A percentile compares a stretch with the other conserved stretches of the same genome.
Evolutionary conservation across 2,888 invertebrate species (phyloP).

Genomic region (Nebria brevicollis): DNA sequence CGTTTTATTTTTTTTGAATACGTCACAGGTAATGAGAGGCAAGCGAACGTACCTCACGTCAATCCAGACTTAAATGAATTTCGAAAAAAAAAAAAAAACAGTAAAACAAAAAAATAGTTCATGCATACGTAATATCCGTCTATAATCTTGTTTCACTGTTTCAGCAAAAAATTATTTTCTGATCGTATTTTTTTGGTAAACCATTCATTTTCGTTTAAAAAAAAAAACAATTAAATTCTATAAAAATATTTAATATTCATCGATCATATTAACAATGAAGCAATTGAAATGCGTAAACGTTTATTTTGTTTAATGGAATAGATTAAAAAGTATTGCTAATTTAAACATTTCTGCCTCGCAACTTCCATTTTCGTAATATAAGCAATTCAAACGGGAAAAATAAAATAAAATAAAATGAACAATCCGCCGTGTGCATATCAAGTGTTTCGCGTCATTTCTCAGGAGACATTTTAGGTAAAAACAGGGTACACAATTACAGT

Average conservation of each 20-base stretch:
- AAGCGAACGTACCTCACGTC: slow-evolving; percentile 20
- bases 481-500: not conserved
- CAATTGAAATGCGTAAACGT: not conserved
- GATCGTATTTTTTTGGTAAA: too few relatives aligned
- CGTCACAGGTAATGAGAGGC: slow-evolving; percentile 25
- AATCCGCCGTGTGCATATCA: not conserved
- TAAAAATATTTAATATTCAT: too few relatives aligned
- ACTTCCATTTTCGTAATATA: slow-evolving; percentile 1
- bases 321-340: slow-evolving; percentile 1
- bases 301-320: not conserved
- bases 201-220: too few relatives aligned
- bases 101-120: not conserved
- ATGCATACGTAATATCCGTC: not conserved
- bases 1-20: not conserved
- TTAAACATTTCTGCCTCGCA: not conserved
- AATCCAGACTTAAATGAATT: slow-evolving; percentile 5
- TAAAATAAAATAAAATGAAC: not conserved
- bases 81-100: not conserved
- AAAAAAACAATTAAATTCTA: too few relatives aligned
- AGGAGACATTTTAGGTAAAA: not conserved
- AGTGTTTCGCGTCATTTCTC: not conserved
- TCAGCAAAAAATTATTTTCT: not conserved
- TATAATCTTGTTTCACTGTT: not conserved
- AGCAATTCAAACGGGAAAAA: not conserved
- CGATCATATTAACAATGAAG: too few relatives aligned